Conservation (phyloP, 2,888 invertebrate species). For the Apamea monoglypha region DNA sequence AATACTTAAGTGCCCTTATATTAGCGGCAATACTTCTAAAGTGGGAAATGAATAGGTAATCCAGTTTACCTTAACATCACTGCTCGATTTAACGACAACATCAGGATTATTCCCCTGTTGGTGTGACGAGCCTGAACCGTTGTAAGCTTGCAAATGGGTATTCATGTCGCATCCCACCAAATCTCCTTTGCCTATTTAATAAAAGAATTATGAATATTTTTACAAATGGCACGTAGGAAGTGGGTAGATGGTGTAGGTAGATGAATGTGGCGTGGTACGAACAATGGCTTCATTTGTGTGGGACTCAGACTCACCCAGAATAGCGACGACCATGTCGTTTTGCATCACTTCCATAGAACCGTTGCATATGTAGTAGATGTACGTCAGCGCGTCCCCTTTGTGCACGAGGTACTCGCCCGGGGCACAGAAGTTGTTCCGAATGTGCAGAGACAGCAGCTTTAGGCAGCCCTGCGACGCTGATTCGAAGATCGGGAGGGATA, state of each 20-base stretch:
- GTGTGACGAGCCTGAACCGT: conserved; percentile 90
- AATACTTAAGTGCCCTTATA: background rate
- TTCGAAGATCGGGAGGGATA: conserved; percentile 98
- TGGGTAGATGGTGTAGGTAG: conserved; percentile 3
- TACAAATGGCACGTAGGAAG: conserved; percentile 13
- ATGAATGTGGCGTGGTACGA: conserved; percentile 12
- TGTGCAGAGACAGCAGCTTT: conserved; percentile 97
- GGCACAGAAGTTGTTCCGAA: conserved; percentile 98
- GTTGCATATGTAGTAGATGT: conserved; percentile 98
- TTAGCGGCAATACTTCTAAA: background rate
- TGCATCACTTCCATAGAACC: conserved; percentile 99
- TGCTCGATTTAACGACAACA: conserved; percentile 97
- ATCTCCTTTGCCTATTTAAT: conserved; percentile 96
- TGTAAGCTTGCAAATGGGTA: conserved; percentile 93
- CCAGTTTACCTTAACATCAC: conserved; percentile 94
- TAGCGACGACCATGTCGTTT: conserved; percentile 98
- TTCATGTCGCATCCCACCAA: conserved; percentile 98
- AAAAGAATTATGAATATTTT: conserved; percentile 59
- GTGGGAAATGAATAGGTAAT: conserved; percentile 45
- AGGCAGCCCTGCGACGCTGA: conserved; percentile 98
- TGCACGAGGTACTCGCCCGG: conserved; percentile 98
- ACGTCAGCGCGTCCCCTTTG: conserved; percentile 97
- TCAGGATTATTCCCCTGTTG: conserved; percentile 91
- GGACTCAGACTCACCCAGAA: conserved; percentile 95
- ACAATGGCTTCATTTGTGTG: conserved; percentile 45